Conservation (phyloP, 2,797 vertebrate genomes). For the Morus bassanus region DNA sequence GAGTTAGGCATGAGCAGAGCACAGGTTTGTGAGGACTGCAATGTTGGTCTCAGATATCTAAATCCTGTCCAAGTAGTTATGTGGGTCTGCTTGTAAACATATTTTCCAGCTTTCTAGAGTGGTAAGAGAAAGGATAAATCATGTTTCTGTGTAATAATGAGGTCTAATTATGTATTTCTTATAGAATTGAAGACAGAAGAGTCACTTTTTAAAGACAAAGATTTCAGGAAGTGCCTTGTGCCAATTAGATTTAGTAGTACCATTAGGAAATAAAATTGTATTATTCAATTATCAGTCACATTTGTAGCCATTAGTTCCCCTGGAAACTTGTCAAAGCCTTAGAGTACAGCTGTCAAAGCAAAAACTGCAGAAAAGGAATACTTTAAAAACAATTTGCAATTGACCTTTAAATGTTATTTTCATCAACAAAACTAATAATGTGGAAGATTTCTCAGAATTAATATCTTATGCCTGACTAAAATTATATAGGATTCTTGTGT, state of each 20-base stretch:
- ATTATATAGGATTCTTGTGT: background rate
- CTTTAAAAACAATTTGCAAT: background rate
- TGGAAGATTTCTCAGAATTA: background rate
- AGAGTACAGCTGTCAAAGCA: background rate
- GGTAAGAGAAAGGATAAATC: background rate
- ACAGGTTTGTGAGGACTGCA: background rate
- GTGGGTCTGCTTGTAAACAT: background rate
- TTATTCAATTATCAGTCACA: background rate
- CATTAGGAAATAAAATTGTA: constrained; percentile 9
- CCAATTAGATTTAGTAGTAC: background rate
- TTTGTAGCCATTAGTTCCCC: constrained; percentile 11
- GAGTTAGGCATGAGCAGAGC: background rate
- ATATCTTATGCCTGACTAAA: background rate
- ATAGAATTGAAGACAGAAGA: background rate
- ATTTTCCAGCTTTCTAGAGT: background rate
- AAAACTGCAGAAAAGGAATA: background rate
- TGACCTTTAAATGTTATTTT: constrained; percentile 10
- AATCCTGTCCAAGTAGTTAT: background rate
- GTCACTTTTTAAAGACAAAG: background rate
- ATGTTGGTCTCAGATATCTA: background rate
- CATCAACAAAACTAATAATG: background rate
- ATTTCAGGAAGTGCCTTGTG: background rate
- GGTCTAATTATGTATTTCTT: background rate
- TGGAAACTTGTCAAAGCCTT: constrained; percentile 24
- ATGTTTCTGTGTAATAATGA: background rate